phyloP scores from a whole-genome alignment of 2,113 vertebrate species.

The Albula glossodonta region DNA sequence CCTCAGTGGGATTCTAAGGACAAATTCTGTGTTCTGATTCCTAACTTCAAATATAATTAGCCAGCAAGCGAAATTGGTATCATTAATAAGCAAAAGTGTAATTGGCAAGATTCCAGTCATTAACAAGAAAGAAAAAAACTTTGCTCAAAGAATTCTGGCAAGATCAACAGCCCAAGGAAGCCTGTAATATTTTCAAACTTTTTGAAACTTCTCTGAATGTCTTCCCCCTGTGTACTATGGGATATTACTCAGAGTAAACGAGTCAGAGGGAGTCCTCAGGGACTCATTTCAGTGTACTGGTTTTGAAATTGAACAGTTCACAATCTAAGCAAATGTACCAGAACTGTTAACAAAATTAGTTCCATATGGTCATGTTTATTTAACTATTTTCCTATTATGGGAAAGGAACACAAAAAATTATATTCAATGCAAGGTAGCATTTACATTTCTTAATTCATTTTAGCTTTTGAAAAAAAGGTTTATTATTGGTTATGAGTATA shows the following conservation, averaged over 20 bases:
- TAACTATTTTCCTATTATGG: background rate
- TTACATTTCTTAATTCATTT: background rate
- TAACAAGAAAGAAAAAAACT: background rate
- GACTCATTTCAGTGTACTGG: background rate
- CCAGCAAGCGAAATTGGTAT: background rate
- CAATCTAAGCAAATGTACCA: conserved; percentile 4
- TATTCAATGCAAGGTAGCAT: background rate
- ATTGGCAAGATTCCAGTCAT: background rate
- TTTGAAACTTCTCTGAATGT: background rate
- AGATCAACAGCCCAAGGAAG: background rate
- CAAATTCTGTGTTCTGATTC: background rate
- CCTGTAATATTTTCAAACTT: background rate
- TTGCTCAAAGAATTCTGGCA: background rate
- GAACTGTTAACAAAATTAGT: conserved; percentile 13
- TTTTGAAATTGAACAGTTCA: conserved; percentile 9
- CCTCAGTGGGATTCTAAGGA: background rate
- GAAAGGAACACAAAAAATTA: background rate
- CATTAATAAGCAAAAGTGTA: background rate
- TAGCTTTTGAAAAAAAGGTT: background rate
- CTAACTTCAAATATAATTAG: background rate
- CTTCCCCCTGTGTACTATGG: background rate
- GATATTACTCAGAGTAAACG: conserved; percentile 5
- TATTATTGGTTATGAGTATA: background rate
- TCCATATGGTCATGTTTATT: conserved; percentile 13
- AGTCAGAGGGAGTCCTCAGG: background rate